Conservation (phyloP, 2,888 invertebrate species). For the Xestia rhomboidea region DNA sequence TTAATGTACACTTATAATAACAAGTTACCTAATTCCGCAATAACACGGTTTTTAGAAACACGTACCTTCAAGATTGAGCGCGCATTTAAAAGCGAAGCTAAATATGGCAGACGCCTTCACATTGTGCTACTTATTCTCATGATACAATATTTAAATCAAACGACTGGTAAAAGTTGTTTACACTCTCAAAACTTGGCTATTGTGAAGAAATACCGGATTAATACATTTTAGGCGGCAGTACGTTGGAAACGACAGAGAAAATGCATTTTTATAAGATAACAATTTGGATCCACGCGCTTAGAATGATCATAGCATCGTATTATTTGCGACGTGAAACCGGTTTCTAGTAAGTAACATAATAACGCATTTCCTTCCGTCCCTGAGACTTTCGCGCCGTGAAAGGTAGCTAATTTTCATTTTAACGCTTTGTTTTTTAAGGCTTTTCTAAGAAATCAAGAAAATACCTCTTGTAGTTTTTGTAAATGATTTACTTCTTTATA, state of each 20-base stretch:
- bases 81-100: constrained; percentile 8
- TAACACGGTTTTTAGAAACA: constrained; percentile 3
- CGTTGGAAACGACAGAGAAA: constrained; percentile 4
- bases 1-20: background rate
- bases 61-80: constrained; percentile 8
- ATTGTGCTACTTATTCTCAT: constrained; percentile 38
- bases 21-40: background rate
- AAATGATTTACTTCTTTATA: background rate
- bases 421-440: background rate
- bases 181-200: constrained; percentile 9
- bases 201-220: constrained; percentile 21
- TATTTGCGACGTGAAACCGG: constrained; percentile 11
- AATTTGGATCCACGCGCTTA: background rate
- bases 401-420: background rate
- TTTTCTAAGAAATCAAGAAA: background rate
- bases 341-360: constrained; percentile 35
- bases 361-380: constrained; percentile 31
- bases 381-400: constrained; percentile 25
- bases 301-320: background rate
- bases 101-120: constrained; percentile 37
- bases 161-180: constrained; percentile 46
- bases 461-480: background rate
- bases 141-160: constrained; percentile 34
- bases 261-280: background rate
- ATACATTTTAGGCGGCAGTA: background rate